A percentile compares a stretch with the other conserved stretches of the same genome.
Conservation (phyloP, 2,113 vertebrate species). For the Ovibos moschatus region DNA sequence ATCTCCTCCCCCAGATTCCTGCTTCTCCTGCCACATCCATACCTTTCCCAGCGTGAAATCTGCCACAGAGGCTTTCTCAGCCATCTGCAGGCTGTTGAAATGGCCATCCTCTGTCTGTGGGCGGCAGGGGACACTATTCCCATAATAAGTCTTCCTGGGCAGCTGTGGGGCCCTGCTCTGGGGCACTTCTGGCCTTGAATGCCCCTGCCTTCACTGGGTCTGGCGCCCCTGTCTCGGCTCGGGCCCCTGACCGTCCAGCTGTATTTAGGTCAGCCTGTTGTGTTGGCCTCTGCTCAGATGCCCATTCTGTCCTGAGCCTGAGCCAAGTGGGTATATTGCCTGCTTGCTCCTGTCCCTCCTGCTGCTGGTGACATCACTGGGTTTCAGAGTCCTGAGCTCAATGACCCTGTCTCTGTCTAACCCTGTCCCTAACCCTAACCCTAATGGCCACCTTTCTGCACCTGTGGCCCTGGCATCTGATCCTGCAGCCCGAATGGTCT, state of each 20-base stretch:
- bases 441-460: too few species aligned
- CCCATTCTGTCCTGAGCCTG: neutral
- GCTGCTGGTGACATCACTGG: neutral
- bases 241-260: neutral
- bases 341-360: too few species aligned
- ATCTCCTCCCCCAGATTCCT: neutral
- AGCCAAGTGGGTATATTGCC: neutral
- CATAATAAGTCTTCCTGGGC: accelerated
- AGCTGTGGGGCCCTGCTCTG: neutral
- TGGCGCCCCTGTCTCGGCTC: neutral
- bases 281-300: neutral
- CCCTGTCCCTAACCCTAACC: too few species aligned
- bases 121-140: neutral
- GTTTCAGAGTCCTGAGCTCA: neutral
- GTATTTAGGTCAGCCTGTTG: neutral
- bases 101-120: neutral
- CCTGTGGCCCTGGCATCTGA: neutral
- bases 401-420: too few species aligned
- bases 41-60: neutral
- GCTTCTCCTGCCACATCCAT: accelerated
- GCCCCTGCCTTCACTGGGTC: neutral
- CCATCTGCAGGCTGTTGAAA: neutral
- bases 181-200: neutral
- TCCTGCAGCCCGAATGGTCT: neutral
- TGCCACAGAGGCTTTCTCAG: neutral